Evolutionary conservation across 2,797 vertebrate genomes (phyloP).

Genomic region (Acanthurus tractus): DNA sequence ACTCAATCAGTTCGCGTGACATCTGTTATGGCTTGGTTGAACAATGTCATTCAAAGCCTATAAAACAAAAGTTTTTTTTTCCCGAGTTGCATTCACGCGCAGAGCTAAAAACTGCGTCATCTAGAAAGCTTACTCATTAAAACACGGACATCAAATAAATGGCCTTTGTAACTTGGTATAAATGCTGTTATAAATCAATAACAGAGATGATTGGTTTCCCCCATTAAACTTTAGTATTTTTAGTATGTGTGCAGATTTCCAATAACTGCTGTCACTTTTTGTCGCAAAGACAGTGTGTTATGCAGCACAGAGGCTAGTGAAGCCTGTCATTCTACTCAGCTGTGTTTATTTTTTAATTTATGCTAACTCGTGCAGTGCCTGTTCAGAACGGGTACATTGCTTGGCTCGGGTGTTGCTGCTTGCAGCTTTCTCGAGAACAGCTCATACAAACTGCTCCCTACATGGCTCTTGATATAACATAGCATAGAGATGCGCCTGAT

Average conservation of each 20-base stretch:
- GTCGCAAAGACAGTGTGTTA: slow-evolving; percentile 18
- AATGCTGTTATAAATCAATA: slow-evolving; percentile 16
- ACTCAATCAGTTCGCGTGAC: slow-evolving; percentile 27
- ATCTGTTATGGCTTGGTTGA: slow-evolving; percentile 31
- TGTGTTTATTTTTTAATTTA: slow-evolving; percentile 33
- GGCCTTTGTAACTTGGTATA: neutral
- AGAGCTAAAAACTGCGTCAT: slow-evolving; percentile 12
- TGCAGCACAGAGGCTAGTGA: slow-evolving; percentile 17
- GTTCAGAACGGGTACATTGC: too few relatives aligned
- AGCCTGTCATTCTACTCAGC: slow-evolving; percentile 20
- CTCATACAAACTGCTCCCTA: too few relatives aligned
- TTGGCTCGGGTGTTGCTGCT: too few relatives aligned
- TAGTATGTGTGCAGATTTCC: slow-evolving; percentile 7
- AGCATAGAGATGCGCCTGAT: too few relatives aligned
- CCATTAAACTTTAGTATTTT: slow-evolving; percentile 18
- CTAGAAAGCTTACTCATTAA: slow-evolving; percentile 5
- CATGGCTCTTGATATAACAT: too few relatives aligned
- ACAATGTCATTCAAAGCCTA: slow-evolving; percentile 15
- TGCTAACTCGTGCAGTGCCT: slow-evolving; percentile 11
- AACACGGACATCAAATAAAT: slow-evolving; percentile 5
- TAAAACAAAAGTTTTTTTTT: slow-evolving; percentile 5
- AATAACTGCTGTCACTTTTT: slow-evolving; percentile 25
- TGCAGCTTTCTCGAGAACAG: too few relatives aligned
- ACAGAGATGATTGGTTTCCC: slow-evolving; percentile 29
- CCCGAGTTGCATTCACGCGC: neutral